Percentiles rank a stretch among this genome's conserved stretches.
phyloP scores from a whole-genome alignment of 2,888 invertebrate species.

The Drosophila siamana region DNA sequence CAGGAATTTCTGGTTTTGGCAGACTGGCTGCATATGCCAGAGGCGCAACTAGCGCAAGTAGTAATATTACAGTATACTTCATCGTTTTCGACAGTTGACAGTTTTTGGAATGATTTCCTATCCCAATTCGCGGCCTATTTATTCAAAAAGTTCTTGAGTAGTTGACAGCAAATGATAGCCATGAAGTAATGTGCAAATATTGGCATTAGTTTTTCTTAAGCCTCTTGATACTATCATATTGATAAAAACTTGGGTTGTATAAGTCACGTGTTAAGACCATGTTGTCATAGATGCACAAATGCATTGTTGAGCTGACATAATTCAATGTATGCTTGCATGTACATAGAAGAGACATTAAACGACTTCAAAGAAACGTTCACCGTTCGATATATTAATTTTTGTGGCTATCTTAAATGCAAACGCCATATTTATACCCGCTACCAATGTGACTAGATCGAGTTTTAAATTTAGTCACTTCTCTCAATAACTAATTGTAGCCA shows the following conservation, averaged over 20 bases:
- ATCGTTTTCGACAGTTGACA: slow-evolving; percentile 50
- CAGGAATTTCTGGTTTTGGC: slow-evolving; percentile 30
- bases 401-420: too few species aligned
- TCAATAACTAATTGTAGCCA: too few species aligned
- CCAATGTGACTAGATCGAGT: too few species aligned
- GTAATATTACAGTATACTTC: slow-evolving; percentile 39
- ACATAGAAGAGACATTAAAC: too few species aligned
- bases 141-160: slow-evolving; percentile 37
- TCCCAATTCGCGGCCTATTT: slow-evolving; percentile 50
- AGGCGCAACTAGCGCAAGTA: slow-evolving; percentile 40
- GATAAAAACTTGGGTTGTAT: slow-evolving; percentile 41
- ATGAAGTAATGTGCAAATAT: slow-evolving; percentile 45
- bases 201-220: slow-evolving; percentile 20
- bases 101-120: slow-evolving; percentile 55
- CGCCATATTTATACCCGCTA: too few species aligned
- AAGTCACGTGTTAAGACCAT: slow-evolving; percentile 25
- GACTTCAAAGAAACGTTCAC: too few species aligned
- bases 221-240: slow-evolving; percentile 8
- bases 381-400: too few species aligned
- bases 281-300: slow-evolving; percentile 10
- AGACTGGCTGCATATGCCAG: slow-evolving; percentile 37
- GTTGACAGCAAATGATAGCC: slow-evolving; percentile 30
- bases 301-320: background rate
- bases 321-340: background rate
- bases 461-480: too few species aligned